Evolutionary conservation across 2,113 vertebrate genomes (phyloP).

Genomic region (Catagonus wagneri): DNA sequence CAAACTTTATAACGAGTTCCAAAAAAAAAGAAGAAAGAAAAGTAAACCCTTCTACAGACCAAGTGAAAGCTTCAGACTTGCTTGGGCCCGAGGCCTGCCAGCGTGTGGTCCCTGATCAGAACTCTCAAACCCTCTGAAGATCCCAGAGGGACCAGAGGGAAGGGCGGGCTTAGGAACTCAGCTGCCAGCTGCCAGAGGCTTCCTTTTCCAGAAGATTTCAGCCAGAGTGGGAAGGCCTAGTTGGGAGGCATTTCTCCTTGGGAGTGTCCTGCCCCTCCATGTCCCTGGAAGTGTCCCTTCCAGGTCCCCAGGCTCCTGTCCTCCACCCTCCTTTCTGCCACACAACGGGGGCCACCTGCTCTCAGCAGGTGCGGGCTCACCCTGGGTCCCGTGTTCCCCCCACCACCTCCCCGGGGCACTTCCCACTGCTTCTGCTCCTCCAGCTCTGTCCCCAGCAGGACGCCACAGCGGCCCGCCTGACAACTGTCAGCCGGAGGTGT

Average conservation of each 20-base stretch:
- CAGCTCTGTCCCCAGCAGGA: slow-evolving; percentile 62
- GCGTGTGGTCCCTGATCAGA: not conserved
- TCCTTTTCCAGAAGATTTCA: not conserved
- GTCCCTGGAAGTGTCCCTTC: slow-evolving; percentile 34
- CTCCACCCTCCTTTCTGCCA: not conserved
- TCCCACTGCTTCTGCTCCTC: slow-evolving; percentile 6
- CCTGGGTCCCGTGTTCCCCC: not conserved
- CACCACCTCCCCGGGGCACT: not conserved
- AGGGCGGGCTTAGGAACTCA: not conserved
- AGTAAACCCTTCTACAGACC: not conserved
- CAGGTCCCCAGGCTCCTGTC: not conserved
- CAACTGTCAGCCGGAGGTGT: slow-evolving; percentile 80
- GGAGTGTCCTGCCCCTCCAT: not conserved
- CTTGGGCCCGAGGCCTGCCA: not conserved
- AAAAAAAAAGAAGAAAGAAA: not conserved
- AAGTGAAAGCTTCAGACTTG: not conserved
- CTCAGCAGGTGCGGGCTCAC: not conserved
- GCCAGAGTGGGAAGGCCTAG: not conserved
- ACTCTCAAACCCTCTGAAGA: not conserved
- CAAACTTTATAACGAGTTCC: not conserved
- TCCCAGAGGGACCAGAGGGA: not conserved
- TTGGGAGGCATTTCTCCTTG: not conserved
- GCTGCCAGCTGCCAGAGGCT: not conserved
- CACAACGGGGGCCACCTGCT: not conserved
- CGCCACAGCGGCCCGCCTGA: slow-evolving; percentile 52